Evolutionary conservation across 92 coral and sea anemone genomes (phyloP).

Genomic region (Bergia sp.): DNA sequence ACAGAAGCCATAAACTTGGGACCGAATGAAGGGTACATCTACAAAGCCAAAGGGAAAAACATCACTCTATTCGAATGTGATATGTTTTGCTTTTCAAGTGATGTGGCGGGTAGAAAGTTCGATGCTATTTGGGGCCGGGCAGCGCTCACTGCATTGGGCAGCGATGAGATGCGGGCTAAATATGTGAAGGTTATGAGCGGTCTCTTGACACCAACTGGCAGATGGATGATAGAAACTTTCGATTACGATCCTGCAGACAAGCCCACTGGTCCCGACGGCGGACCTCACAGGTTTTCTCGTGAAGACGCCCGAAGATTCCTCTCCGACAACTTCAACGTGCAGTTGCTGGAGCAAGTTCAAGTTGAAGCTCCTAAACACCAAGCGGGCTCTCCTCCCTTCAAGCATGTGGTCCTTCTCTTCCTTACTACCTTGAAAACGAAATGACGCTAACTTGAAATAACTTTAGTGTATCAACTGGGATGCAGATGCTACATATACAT

Average conservation of each 20-base stretch:
- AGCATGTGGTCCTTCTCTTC: too few relatives aligned
- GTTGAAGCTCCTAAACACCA: too few relatives aligned
- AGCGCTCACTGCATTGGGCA: neutral
- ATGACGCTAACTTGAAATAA: too few relatives aligned
- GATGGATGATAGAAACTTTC: constrained; percentile 44
- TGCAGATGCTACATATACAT: too few relatives aligned
- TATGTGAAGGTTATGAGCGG: constrained; percentile 37
- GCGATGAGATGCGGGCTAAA: neutral
- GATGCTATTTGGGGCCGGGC: constrained; percentile 66
- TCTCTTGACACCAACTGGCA: constrained; percentile 30
- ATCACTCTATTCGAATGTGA: constrained; percentile 53
- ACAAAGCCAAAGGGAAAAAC: constrained; percentile 54
- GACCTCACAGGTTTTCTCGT: neutral
- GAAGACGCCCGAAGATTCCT: neutral
- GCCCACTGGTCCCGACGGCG: neutral
- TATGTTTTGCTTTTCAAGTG: constrained; percentile 39
- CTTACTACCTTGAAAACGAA: too few relatives aligned
- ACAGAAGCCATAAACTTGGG: constrained; percentile 56
- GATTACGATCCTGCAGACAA: constrained; percentile 13
- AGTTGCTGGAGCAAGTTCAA: neutral
- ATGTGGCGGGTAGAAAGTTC: constrained; percentile 42
- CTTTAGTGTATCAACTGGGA: too few relatives aligned
- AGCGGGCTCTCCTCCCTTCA: too few relatives aligned
- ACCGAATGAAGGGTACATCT: constrained; percentile 55
- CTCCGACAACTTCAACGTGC: neutral